Base-by-base conservation (phyloP, 2,888 invertebrate species). In the Brachyopa scutellaris region DNA sequence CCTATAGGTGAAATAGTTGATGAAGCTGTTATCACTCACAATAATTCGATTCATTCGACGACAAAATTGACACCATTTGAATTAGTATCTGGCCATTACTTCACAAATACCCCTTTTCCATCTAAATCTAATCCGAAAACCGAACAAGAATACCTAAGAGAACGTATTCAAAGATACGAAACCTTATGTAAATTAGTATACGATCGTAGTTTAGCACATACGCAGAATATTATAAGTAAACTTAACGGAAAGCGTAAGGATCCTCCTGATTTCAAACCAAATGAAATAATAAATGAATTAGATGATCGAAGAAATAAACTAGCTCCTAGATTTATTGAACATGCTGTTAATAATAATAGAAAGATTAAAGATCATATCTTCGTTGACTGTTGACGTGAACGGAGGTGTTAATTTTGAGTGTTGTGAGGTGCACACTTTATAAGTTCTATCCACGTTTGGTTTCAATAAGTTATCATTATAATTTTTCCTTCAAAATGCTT, bases 51-150 rank as follows among this genome's bases (percentile, higher is more conserved):
- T 15, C 69, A 61, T 31, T 77, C 69, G 6, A 36, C 19, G 9
- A 69, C 77, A 4, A 69, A 69, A 47, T 8, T 62, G 23, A 55
- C 77, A 7, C 69, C 69, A 9, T 76, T 69, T 8, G 62, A 55
- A 29, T 9, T 77, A 47, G 21, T 67, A 17, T 23, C 42, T 2
- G 77, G 77, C 19, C 55, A 67, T 8, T 8, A 17, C 2, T 17
- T 17, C 7, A 19, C 9, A 8, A 8, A 1, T 15, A 15, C 7
- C 1, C 40, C 40, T 8, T 40, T 17, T 40, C 40, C 38, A 38
- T 9, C 33, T 9, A 33, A 33, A 3, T n/a, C 33, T 9, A 33
- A 33, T 33, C 3, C 2, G 1, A 33, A 33, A 9, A 38, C 29
- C 0, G 15, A 21, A 13, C 62, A 62, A 13, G 33, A 62, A 4